These are phyloP conservation scores for Kryphioiulus occultus DNA, from an alignment of 2,888 invertebrate genomes.

Conservation along the genomic window DNA sequence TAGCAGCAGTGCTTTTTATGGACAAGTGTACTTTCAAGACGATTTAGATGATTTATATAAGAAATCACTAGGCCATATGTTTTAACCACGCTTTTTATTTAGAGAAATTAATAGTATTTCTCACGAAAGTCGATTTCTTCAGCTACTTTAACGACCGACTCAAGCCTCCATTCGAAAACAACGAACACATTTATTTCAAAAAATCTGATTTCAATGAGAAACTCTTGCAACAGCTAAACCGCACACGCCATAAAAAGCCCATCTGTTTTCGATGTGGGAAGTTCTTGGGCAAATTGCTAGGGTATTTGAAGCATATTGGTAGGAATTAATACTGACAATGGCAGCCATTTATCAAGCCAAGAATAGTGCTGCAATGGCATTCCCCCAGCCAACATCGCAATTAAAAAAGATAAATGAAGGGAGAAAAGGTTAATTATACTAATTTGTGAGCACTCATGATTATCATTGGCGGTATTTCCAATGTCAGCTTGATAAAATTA, in stretches of 20 bases:
- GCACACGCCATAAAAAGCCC: not conserved
- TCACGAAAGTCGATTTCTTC: not conserved
- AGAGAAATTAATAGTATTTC: not conserved
- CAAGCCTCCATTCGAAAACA: not conserved
- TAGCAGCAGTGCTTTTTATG: too few species aligned
- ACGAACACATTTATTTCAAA: not conserved
- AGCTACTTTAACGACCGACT: not conserved
- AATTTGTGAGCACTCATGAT: not conserved
- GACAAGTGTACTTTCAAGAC: too few species aligned
- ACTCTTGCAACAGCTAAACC: not conserved
- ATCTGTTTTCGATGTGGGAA: not conserved
- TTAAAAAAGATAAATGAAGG: not conserved
- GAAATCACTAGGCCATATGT: not conserved
- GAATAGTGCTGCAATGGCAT: not conserved
- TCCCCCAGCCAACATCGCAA: not conserved
- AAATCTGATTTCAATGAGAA: not conserved
- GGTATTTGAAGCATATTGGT: not conserved
- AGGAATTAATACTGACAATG: not conserved
- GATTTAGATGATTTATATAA: too few species aligned
- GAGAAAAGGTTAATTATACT: constrained; percentile 21
- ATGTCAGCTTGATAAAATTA: not conserved
- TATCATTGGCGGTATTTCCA: not conserved
- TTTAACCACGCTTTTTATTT: not conserved
- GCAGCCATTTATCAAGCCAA: not conserved
- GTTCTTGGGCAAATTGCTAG: not conserved